phyloP scores from a whole-genome alignment of 2,797 vertebrate species.

The Esox lucius region DNA sequence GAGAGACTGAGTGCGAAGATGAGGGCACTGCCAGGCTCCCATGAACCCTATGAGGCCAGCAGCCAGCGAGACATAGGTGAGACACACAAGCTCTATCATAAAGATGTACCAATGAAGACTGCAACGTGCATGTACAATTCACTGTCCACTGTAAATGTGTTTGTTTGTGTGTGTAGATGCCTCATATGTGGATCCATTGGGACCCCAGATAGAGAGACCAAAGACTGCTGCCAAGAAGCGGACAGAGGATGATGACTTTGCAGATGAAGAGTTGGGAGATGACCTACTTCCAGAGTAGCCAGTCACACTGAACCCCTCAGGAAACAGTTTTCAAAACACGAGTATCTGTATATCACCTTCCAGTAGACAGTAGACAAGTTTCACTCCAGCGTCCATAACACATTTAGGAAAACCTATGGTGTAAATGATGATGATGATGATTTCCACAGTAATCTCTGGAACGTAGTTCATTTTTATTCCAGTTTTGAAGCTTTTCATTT shows the following conservation, averaged over 20 bases:
- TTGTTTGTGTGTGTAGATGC: slow-evolving; percentile 78
- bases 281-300: slow-evolving; percentile 90
- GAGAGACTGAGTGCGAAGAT: slow-evolving; percentile 86
- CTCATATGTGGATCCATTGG: slow-evolving; percentile 91
- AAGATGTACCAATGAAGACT: neutral
- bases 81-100: slow-evolving; percentile 27
- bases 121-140: neutral
- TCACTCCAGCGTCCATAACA: neutral
- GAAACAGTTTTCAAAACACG: neutral
- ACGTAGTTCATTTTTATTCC: neutral
- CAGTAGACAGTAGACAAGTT: too few species aligned
- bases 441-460: slow-evolving; percentile 2
- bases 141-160: slow-evolving; percentile 1
- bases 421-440: slow-evolving; percentile 4
- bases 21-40: slow-evolving; percentile 82
- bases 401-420: neutral
- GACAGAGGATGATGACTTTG: slow-evolving; percentile 90
- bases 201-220: slow-evolving; percentile 90
- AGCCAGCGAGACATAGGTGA: slow-evolving; percentile 86
- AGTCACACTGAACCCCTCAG: neutral
- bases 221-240: slow-evolving; percentile 89
- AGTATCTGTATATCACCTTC: neutral
- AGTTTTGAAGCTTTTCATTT: neutral
- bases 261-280: slow-evolving; percentile 92
- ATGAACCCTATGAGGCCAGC: slow-evolving; percentile 89